Conservation (phyloP, 2,888 invertebrate species). For the Sthenelais limicola region DNA sequence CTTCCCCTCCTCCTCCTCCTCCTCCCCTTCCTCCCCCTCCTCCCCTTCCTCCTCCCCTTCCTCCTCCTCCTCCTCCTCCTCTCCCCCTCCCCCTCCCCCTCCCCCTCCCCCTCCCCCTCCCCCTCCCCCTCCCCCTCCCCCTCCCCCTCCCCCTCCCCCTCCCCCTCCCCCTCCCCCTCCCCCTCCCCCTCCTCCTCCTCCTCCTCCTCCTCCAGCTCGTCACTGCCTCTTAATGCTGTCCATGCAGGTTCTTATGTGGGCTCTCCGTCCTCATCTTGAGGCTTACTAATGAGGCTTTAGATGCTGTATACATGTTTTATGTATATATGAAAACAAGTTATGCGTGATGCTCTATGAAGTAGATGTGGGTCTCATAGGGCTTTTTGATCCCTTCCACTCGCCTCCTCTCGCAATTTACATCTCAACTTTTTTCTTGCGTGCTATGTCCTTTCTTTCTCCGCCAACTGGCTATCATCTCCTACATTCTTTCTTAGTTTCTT, state of each 20-base stretch:
- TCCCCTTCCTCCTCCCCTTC: constrained; percentile 1
- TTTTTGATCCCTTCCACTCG: too few relatives aligned
- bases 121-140: background rate
- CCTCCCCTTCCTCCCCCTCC: background rate
- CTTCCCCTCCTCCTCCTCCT: background rate
- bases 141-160: background rate
- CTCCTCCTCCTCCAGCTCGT: background rate
- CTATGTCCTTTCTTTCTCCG: background rate
- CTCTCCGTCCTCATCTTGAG: too few relatives aligned
- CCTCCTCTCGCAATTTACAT: too few relatives aligned
- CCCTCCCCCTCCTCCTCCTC: background rate
- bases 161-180: constrained; percentile 1
- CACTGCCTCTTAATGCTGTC: too few relatives aligned
- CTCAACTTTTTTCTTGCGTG: too few relatives aligned
- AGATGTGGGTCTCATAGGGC: too few relatives aligned
- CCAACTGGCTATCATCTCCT: background rate
- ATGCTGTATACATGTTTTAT: too few relatives aligned
- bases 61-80: constrained; percentile 1
- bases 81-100: background rate
- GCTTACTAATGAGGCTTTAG: too few relatives aligned
- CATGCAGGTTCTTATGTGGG: too few relatives aligned
- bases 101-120: constrained; percentile 1
- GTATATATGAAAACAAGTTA: too few relatives aligned
- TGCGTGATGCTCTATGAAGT: too few relatives aligned
- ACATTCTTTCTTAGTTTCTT: too few relatives aligned